A percentile compares a stretch with the other conserved stretches of the same genome.
These are phyloP conservation scores for Pholis gunnellus DNA, from an alignment of 2,113 vertebrate species.

Conservation along the genomic window DNA sequence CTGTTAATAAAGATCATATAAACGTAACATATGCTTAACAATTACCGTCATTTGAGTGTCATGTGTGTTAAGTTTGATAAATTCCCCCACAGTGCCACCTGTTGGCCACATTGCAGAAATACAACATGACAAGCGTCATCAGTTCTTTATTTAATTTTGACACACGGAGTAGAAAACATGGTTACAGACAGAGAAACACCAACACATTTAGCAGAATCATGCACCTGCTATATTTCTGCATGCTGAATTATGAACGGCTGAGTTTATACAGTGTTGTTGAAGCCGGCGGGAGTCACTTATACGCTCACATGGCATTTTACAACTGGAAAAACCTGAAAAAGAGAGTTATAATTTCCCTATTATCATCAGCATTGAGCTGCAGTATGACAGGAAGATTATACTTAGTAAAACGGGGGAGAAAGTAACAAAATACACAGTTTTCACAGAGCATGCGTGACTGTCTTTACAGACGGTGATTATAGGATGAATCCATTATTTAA, in stretches of 20 bases:
- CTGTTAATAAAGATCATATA: background rate
- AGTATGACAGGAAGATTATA: conserved; percentile 33
- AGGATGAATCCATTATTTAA: conserved; percentile 14
- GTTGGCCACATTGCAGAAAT: conserved; percentile 28
- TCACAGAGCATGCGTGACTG: conserved; percentile 46
- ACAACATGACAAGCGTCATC: conserved; percentile 29
- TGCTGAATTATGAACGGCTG: conserved; percentile 49
- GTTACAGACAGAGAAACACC: conserved; percentile 53
- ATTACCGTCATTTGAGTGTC: background rate
- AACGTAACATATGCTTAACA: too few species aligned
- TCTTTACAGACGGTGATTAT: conserved; percentile 11
- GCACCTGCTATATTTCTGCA: conserved; percentile 64
- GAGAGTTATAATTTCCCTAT: background rate
- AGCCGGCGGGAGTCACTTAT: conserved; percentile 21
- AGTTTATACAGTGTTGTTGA: conserved; percentile 36
- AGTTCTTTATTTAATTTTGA: conserved; percentile 58
- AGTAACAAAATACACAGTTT: conserved; percentile 24
- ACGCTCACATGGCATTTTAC: conserved; percentile 61
- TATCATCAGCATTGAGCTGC: conserved; percentile 3
- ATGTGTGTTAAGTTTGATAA: background rate
- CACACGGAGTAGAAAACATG: conserved; percentile 65
- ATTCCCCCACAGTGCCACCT: conserved; percentile 22
- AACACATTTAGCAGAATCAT: conserved; percentile 60
- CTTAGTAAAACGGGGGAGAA: background rate
- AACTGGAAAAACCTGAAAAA: conserved; percentile 40